phyloP scores from a whole-genome alignment of 2,797 vertebrate genomes.

The Pangasius mekongensis region DNA sequence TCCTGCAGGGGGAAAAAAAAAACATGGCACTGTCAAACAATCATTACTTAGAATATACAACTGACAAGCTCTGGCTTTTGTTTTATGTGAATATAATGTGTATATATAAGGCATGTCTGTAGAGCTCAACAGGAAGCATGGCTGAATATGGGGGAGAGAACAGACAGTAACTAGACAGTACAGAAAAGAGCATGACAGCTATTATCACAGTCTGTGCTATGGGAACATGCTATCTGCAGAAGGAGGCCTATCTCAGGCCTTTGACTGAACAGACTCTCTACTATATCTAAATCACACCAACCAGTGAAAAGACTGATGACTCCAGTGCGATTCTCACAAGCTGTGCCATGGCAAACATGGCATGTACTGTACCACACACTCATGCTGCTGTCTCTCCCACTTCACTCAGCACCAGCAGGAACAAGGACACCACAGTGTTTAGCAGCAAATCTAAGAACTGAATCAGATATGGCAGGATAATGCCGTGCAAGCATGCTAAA shows the following conservation, averaged over 20 bases:
- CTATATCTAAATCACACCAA: slow-evolving; percentile 41
- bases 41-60: background rate
- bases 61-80: background rate
- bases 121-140: background rate
- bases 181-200: background rate
- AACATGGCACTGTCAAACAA: background rate
- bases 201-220: background rate
- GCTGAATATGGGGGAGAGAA: background rate
- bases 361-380: slow-evolving; percentile 31
- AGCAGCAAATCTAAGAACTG: slow-evolving; percentile 24
- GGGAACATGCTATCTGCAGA: slow-evolving; percentile 31
- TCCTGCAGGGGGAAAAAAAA: slow-evolving; percentile 75
- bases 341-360: slow-evolving; percentile 51
- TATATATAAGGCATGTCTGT: background rate
- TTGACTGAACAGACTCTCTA: slow-evolving; percentile 30
- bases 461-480: slow-evolving; percentile 31
- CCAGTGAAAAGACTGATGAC: slow-evolving; percentile 46
- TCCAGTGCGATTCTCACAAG: slow-evolving; percentile 48
- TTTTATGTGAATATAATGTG: background rate
- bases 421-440: slow-evolving; percentile 38
- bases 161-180: background rate
- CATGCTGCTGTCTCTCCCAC: slow-evolving; percentile 27
- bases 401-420: slow-evolving; percentile 40
- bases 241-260: slow-evolving; percentile 22
- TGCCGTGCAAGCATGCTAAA: background rate